phyloP scores from a whole-genome alignment of 2,888 invertebrate genomes.

The Neoscelio sp. region DNA sequence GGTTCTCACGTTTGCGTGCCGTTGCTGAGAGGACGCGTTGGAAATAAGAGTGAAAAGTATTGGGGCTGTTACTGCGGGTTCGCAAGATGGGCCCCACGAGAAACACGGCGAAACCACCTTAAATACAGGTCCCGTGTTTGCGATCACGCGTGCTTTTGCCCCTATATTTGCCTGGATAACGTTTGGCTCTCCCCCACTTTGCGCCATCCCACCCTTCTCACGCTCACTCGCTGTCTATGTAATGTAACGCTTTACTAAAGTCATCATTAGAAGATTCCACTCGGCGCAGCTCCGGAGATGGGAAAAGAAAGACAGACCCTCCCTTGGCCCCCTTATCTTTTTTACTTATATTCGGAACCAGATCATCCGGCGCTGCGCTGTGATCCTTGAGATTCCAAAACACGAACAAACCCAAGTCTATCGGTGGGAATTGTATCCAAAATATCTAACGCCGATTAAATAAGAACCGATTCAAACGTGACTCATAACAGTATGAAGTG shows the following conservation, averaged over 20 bases:
- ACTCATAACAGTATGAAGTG: conserved; percentile 49
- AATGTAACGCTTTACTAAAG: conserved; percentile 71
- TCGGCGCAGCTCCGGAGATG: conserved; percentile 44
- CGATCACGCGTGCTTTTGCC: conserved; percentile 73
- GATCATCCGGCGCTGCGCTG: conserved; percentile 43
- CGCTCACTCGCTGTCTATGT: conserved; percentile 52
- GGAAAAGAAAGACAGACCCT: conserved; percentile 58
- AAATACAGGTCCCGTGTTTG: conserved; percentile 80
- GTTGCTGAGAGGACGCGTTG: conserved; percentile 67
- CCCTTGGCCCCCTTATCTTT: conserved; percentile 52
- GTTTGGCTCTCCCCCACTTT: conserved; percentile 39
- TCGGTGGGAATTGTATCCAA: conserved; percentile 76
- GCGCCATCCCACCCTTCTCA: conserved; percentile 55
- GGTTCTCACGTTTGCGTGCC: conserved; percentile 80
- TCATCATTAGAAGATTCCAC: conserved; percentile 77
- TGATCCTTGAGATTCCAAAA: conserved; percentile 54
- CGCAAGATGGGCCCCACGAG: conserved; percentile 69
- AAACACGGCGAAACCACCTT: conserved; percentile 75
- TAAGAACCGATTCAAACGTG: conserved; percentile 39
- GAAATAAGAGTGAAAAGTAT: conserved; percentile 69
- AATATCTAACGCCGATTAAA: conserved; percentile 72
- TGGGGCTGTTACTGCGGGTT: conserved; percentile 71
- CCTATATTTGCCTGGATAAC: conserved; percentile 72
- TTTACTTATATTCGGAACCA: conserved; percentile 49
- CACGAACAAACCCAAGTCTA: conserved; percentile 64